Conservation (phyloP, 1,140 invertebrate species). For the Penaeus vannamei region DNA sequence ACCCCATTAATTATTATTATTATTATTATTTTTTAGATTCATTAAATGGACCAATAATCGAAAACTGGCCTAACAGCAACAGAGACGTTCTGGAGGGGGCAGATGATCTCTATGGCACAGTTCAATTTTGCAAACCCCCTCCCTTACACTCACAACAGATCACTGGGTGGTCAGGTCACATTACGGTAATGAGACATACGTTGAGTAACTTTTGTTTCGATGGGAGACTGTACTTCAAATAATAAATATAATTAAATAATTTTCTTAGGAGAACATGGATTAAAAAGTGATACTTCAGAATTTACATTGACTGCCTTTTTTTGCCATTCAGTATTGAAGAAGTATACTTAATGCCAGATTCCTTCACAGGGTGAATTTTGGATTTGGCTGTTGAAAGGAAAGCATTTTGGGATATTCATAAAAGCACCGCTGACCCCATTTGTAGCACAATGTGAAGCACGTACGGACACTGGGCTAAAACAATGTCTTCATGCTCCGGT, state of each 20-base stretch:
- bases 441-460: background rate
- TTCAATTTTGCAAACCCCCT: background rate
- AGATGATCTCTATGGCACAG: slow-evolving; percentile 42
- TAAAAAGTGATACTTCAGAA: no score
- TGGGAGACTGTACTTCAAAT: no score
- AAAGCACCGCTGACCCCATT: slow-evolving; percentile 18
- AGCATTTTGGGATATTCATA: slow-evolving; percentile 16
- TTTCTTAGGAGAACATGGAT: no score
- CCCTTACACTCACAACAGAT: background rate
- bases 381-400: no score
- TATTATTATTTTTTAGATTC: no score
- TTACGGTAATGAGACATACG: background rate
- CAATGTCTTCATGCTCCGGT: no score
- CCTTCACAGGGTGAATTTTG: no score
- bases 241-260: no score
- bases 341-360: no score
- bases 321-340: no score
- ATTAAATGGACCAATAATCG: background rate
- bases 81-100: slow-evolving; percentile 9
- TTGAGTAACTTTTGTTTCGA: no score
- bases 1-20: slow-evolving; percentile 22
- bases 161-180: slow-evolving; percentile 7
- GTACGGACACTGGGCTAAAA: background rate
- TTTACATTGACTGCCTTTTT: no score
- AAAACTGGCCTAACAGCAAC: slow-evolving; percentile 35